Conservation (phyloP, 2,888 invertebrate species). For the Drepanosiphum platanoidis region DNA sequence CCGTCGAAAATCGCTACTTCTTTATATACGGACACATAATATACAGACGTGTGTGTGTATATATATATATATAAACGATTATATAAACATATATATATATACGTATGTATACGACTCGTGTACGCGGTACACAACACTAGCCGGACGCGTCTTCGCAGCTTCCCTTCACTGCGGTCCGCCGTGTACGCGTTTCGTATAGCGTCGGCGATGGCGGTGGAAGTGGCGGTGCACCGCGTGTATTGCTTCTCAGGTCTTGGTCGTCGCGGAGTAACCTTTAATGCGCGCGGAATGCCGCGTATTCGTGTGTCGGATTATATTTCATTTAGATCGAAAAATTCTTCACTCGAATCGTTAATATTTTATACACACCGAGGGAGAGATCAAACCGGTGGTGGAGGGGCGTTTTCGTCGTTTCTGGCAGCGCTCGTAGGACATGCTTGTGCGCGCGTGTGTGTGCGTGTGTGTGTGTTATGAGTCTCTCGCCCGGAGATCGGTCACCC, state of each 20-base stretch:
- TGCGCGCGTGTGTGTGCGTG: neutral
- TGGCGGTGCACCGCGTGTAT: constrained; percentile 3
- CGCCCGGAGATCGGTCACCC: constrained; percentile 52
- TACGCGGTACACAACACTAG: neutral
- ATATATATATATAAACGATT: neutral
- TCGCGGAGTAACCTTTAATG: constrained; percentile 26
- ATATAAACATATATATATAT: neutral
- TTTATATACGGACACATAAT: neutral
- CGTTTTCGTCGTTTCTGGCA: neutral
- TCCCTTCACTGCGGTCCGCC: neutral
- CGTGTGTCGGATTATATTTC: constrained; percentile 57
- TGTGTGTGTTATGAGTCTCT: constrained; percentile 22
- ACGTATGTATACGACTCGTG: neutral
- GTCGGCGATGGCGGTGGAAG: neutral
- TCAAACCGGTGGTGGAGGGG: neutral
- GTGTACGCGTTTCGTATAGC: neutral
- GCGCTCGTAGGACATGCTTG: too few relatives aligned
- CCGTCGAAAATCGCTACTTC: constrained; percentile 43
- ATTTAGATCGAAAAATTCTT: constrained; percentile 54
- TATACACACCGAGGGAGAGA: neutral
- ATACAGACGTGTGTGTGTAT: neutral
- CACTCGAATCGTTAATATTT: constrained; percentile 42
- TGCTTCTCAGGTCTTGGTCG: neutral
- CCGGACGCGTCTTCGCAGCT: constrained; percentile 41
- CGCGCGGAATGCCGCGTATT: constrained; percentile 50